Base-by-base conservation (phyloP, 2,797 vertebrate genomes). In the Decapterus maruadsi region DNA sequence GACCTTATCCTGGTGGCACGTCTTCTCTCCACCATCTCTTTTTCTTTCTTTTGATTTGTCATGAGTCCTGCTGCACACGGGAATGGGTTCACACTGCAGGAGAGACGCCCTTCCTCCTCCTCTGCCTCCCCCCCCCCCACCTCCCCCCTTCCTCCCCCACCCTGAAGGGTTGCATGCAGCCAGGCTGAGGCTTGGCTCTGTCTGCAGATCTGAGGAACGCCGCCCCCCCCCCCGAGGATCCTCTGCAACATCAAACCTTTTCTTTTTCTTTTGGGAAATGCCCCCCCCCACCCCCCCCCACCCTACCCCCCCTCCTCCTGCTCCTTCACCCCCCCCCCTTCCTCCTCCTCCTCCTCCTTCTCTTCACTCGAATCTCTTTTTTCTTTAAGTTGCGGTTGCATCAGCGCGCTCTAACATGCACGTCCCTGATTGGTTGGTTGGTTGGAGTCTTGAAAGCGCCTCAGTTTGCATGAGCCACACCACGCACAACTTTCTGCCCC, bases 391-490 rank as follows among this genome's bases (percentile, higher is more conserved):
- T 97, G 95, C 93, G 92, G 96, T 96, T 97, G 96, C 96, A 96
- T 97, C 96, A 95, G 94, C 69, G 81, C 89, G 95, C 96, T 96
- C 93, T 96, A 94, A 96, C 96, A 96, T 99, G 98, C 97, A 98
- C 97, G 97, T 95, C 94, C 94, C 95, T 96, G 96, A 94, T 91
- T 92, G 90, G 91, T 97, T 96, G 96, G 94, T 26, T 26, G 26
- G 26, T 26, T 26, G 26, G 26, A 93, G 95, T 96, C 96, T 96
- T 96, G 95, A 96, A 92, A 94, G 95, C 95, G 95, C 95, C 94
- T 96, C 95, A 95, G 96, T 97, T 97, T 99, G 97, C 97, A 99
- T 99, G 98, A 95, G 91, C 95, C 95, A 92, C 96, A 95, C 95
- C 95, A 82, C 51, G 68, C 89, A 86, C 80, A 82, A 91, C 70